Percentiles rank a stretch among this genome's conserved stretches.
phyloP scores from a whole-genome alignment of 2,888 invertebrate species.

The Panorpa germanica region DNA sequence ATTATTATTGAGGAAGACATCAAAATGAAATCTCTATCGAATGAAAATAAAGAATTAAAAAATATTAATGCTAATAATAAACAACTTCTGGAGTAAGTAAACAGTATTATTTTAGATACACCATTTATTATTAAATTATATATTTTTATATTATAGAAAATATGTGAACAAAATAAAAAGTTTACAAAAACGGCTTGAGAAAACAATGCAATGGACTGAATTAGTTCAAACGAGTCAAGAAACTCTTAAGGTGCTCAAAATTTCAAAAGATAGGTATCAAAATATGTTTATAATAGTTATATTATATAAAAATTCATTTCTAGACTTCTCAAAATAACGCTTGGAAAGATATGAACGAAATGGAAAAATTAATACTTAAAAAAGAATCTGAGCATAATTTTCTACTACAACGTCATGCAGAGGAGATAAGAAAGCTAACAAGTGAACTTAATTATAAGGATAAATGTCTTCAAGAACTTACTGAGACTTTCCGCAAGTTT shows the following conservation, averaged over 20 bases:
- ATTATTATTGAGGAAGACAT: constrained; percentile 10
- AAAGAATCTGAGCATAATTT: no score
- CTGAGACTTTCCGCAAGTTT: no score
- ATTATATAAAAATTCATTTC: no score
- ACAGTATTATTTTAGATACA: constrained; percentile 3
- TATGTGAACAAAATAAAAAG: constrained; percentile 16
- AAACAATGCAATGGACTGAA: constrained; percentile 22
- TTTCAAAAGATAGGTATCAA: constrained; percentile 15
- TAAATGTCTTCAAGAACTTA: no score
- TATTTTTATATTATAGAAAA: constrained; percentile 6
- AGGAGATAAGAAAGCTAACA: no score
- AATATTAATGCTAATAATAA: constrained; percentile 15
- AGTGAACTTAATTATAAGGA: no score
- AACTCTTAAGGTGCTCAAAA: constrained; percentile 15
- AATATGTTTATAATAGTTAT: no score
- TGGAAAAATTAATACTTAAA: constrained; percentile 21
- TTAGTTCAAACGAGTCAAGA: no score
- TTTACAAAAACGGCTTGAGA: constrained; percentile 20
- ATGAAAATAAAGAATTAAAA: constrained; percentile 15
- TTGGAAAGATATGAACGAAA: constrained; percentile 21
- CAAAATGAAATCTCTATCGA: constrained; percentile 12
- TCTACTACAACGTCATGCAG: no score
- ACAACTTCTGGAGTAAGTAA: constrained; percentile 11
- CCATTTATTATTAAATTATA: background rate
- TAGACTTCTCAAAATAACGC: no score